phyloP scores from a whole-genome alignment of 2,888 invertebrate genomes.

The Erebia ligea region DNA sequence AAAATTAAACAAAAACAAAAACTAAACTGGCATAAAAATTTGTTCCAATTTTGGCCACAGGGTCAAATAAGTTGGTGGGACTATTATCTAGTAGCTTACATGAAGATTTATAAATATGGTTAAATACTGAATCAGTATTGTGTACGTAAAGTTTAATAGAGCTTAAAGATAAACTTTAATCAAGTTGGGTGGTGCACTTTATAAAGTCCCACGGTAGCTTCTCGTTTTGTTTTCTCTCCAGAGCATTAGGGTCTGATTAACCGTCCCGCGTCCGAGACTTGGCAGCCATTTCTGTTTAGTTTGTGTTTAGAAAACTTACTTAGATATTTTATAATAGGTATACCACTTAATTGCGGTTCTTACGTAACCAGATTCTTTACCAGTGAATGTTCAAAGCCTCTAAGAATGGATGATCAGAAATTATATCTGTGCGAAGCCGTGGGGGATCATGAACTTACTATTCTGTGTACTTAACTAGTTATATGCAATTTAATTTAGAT shows the following conservation, averaged over 20 bases:
- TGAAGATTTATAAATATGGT: no score
- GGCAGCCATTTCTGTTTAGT: slow-evolving; percentile 24
- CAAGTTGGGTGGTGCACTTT: slow-evolving; percentile 21
- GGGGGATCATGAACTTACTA: no score
- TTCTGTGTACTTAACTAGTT: background rate
- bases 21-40: no score
- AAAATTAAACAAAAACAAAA: no score
- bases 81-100: no score
- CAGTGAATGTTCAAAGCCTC: no score
- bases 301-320: slow-evolving; percentile 24
- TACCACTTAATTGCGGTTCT: no score
- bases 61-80: no score
- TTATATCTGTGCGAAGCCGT: no score
- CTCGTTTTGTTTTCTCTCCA: slow-evolving; percentile 27
- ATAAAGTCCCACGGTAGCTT: slow-evolving; percentile 23
- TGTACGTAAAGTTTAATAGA: slow-evolving; percentile 19
- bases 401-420: no score
- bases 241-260: slow-evolving; percentile 33
- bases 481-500: background rate
- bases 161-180: slow-evolving; percentile 20
- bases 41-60: no score
- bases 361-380: no score
- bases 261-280: slow-evolving; percentile 21
- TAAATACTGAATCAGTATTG: background rate
- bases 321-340: slow-evolving; percentile 1